Evolutionary conservation across 2,113 vertebrate species (phyloP).

Genomic region (Cynocephalus volans): DNA sequence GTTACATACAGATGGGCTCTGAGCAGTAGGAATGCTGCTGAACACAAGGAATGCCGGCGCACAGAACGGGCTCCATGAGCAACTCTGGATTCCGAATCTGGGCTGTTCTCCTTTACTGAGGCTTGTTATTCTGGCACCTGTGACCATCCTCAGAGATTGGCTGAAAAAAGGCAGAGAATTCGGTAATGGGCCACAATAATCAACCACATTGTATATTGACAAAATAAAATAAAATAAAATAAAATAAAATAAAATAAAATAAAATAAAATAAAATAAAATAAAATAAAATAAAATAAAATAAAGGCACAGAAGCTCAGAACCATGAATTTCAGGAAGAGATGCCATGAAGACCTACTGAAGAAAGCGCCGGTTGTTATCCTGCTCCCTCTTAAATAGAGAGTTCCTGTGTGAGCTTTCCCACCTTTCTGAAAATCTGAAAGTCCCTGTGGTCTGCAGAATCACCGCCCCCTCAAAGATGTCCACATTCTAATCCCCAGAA

Average conservation of each 20-base stretch:
- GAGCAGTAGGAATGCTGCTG: background rate
- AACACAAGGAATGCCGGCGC: rapidly evolving
- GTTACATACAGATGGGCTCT: background rate
- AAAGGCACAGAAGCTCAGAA: background rate
- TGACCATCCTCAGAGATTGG: background rate
- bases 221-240: too few relatives aligned
- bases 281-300: too few relatives aligned
- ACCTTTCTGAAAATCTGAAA: background rate
- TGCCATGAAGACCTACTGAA: background rate
- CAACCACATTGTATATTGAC: too few relatives aligned
- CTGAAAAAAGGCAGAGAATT: background rate
- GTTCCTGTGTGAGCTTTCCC: background rate
- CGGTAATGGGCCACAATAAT: too few relatives aligned
- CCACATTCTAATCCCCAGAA: background rate
- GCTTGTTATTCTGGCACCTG: background rate
- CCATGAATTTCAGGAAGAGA: background rate
- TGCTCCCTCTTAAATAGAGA: background rate
- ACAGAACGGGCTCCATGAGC: rapidly evolving
- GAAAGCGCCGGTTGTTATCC: background rate
- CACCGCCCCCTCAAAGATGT: background rate
- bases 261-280: too few relatives aligned
- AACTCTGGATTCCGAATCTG: background rate
- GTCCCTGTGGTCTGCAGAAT: background rate
- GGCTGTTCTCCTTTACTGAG: background rate
- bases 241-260: too few relatives aligned